Percentiles rank a stretch among this genome's conserved stretches.
Evolutionary conservation across 2,797 vertebrate genomes (phyloP).

Genomic region (Sphaeramia orbicularis): DNA sequence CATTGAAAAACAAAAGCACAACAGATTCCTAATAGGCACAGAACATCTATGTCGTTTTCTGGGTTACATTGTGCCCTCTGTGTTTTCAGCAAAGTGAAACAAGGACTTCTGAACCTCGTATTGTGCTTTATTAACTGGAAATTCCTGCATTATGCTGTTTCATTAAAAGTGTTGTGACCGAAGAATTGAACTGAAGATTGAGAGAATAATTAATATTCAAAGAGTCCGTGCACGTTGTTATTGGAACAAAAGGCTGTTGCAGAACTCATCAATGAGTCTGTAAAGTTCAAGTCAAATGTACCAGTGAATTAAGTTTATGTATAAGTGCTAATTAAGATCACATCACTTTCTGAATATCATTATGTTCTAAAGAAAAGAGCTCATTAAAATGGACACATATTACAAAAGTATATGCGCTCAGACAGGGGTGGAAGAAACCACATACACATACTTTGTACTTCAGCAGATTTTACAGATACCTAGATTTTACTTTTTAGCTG

Average conservation of each 20-base stretch:
- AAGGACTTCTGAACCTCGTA: conserved; percentile 31
- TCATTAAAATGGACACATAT: no score
- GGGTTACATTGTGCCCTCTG: conserved; percentile 51
- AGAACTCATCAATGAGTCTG: conserved; percentile 13
- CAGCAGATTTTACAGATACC: no score
- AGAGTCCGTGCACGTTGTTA: conserved; percentile 2
- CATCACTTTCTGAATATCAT: not conserved
- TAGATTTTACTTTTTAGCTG: no score
- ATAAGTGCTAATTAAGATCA: not conserved
- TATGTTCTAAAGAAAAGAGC: no score
- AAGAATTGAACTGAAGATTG: conserved; percentile 7
- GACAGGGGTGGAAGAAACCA: no score
- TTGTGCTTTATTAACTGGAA: conserved; percentile 48
- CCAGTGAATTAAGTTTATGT: conserved; percentile 8
- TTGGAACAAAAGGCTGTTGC: conserved; percentile 7
- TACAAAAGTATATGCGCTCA: no score
- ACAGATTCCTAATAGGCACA: conserved; percentile 54
- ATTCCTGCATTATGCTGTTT: conserved; percentile 61
- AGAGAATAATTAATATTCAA: conserved; percentile 42
- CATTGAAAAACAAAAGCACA: conserved; percentile 48
- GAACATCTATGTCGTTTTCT: conserved; percentile 56
- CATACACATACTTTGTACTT: no score
- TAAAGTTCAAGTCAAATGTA: conserved; percentile 16
- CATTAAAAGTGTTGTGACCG: conserved; percentile 43
- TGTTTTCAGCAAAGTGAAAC: conserved; percentile 48